phyloP scores from a whole-genome alignment of 2,797 vertebrate genomes.

The Agapornis canus region DNA sequence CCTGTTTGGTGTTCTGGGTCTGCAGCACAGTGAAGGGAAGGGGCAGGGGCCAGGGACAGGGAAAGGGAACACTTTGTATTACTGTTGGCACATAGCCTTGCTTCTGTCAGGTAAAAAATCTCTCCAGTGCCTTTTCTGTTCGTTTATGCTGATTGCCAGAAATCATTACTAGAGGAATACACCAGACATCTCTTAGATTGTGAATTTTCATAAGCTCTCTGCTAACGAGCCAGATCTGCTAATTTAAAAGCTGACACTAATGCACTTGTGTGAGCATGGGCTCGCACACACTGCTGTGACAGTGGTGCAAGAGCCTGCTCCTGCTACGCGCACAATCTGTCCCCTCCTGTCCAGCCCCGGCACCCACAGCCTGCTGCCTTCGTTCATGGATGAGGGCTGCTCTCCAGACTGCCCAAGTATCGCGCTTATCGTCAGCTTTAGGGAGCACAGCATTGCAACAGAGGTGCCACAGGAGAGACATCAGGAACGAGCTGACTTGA shows the following conservation, averaged over 20 bases:
- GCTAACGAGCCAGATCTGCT: not conserved
- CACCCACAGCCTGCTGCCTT: not conserved
- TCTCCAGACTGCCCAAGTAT: fast-evolving
- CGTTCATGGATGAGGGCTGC: fast-evolving
- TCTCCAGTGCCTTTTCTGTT: not conserved
- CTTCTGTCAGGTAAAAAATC: not conserved
- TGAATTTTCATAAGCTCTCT: not conserved
- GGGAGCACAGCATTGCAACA: not conserved
- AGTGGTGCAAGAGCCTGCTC: not conserved
- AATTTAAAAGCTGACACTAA: not conserved
- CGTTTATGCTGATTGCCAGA: not conserved
- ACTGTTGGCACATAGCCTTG: not conserved
- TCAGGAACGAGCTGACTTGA: fast-evolving
- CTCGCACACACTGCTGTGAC: fast-evolving
- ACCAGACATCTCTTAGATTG: not conserved
- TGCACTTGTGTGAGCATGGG: not conserved
- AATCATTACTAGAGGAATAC: not conserved
- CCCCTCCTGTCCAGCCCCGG: not conserved
- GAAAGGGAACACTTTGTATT: not conserved
- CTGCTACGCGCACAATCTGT: not conserved
- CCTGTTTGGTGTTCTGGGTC: not conserved
- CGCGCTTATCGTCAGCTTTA: not conserved
- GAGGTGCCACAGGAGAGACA: not conserved
- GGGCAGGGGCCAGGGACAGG: too few species aligned
- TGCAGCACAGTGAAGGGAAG: not conserved